Conservation (phyloP, 2,888 invertebrate species). For the Peribatodes rhomboidaria region DNA sequence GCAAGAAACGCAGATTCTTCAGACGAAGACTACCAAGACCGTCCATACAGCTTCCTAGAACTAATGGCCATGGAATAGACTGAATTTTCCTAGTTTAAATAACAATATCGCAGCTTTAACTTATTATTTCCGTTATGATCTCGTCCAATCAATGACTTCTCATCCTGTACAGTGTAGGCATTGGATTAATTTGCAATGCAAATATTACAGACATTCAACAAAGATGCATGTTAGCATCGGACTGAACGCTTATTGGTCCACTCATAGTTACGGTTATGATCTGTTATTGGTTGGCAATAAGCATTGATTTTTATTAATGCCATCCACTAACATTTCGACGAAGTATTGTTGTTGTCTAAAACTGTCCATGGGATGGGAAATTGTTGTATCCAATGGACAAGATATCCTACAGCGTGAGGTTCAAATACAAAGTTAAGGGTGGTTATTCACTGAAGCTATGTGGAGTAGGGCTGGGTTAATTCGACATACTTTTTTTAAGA, state of each 20-base stretch:
- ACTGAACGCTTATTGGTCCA: background rate
- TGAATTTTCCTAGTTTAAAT: conserved; percentile 57
- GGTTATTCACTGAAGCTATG: no score
- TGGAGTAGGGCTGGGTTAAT: no score
- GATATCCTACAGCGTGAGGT: conserved; percentile 39
- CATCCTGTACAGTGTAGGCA: background rate
- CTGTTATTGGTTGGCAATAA: background rate
- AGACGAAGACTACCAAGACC: conserved; percentile 59
- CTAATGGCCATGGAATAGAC: conserved; percentile 81
- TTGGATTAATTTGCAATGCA: background rate
- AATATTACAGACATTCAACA: background rate
- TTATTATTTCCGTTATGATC: conserved; percentile 52
- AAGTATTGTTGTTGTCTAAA: background rate
- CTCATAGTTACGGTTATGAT: background rate
- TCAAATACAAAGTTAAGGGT: conserved; percentile 58
- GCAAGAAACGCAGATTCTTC: conserved; percentile 37
- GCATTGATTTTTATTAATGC: background rate
- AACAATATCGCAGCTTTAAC: conserved; percentile 58
- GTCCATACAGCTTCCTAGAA: conserved; percentile 74
- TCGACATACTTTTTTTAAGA: no score
- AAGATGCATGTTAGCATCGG: background rate
- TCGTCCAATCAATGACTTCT: conserved; percentile 40
- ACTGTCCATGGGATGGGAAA: background rate
- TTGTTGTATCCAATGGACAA: conserved; percentile 9
- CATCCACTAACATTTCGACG: background rate